Percentiles rank a stretch among this genome's conserved stretches.
phyloP scores from a whole-genome alignment of 2,113 vertebrate genomes.

The Chaetura pelagica region DNA sequence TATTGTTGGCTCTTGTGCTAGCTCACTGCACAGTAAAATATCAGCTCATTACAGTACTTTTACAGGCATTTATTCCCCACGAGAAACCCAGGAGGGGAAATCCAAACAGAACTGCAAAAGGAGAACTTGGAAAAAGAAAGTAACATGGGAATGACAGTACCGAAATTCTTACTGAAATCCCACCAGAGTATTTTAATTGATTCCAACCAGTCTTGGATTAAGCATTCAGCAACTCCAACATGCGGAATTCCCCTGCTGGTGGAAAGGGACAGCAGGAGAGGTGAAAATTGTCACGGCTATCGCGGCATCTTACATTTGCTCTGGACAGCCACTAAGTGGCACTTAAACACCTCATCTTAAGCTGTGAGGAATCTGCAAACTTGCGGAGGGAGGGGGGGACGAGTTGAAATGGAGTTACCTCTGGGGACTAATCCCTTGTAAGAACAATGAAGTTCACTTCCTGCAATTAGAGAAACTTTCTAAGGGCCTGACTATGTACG shows the following conservation, averaged over 20 bases:
- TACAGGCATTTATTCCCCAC: background rate
- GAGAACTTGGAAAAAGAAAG: background rate
- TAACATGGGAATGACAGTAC: background rate
- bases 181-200: background rate
- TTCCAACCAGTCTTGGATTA: background rate
- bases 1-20: background rate
- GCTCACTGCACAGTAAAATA: background rate
- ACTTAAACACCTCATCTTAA: constrained; percentile 17
- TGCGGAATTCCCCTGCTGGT: background rate
- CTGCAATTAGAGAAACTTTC: background rate
- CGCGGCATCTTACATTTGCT: background rate
- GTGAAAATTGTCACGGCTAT: background rate
- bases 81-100: background rate
- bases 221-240: background rate
- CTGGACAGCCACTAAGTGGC: constrained; percentile 25
- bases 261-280: background rate
- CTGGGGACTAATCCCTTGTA: background rate
- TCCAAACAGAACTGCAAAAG: background rate
- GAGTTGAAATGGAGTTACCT: background rate
- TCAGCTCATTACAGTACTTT: background rate
- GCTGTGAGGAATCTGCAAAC: background rate
- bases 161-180: background rate
- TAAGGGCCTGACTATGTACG: background rate
- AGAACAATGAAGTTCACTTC: background rate
- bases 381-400: fast-evolving